These are phyloP conservation scores for Leucoraja ocellata DNA, from an alignment of 2,797 vertebrate species.

Conservation along the genomic window DNA sequence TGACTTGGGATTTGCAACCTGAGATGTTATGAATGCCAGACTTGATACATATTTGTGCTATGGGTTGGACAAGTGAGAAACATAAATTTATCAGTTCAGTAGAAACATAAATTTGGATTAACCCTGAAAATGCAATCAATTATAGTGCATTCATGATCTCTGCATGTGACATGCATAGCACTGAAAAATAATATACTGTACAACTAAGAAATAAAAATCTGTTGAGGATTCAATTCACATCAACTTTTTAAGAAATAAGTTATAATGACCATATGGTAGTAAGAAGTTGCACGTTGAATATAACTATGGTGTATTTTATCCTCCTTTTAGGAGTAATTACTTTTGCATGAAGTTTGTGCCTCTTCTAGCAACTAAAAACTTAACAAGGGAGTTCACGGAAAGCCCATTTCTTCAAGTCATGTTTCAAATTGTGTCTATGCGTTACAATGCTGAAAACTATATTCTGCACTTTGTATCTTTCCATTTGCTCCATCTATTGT, in stretches of 20 bases:
- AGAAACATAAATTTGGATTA: slow-evolving; percentile 35
- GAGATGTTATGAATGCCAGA: slow-evolving; percentile 38
- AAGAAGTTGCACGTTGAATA: background rate
- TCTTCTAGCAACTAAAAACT: background rate
- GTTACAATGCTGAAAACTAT: too few relatives aligned
- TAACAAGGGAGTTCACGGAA: background rate
- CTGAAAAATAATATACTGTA: background rate
- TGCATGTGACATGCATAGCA: background rate
- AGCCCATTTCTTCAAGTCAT: background rate
- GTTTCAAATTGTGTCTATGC: background rate
- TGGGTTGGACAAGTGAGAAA: slow-evolving; percentile 32
- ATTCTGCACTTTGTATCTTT: too few relatives aligned
- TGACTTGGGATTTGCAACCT: slow-evolving; percentile 37
- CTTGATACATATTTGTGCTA: slow-evolving; percentile 36
- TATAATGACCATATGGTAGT: background rate
- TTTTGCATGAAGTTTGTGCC: background rate
- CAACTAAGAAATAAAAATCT: background rate
- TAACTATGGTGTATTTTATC: background rate
- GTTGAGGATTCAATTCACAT: background rate
- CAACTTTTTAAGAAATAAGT: background rate
- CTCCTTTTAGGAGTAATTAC: background rate
- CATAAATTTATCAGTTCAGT: slow-evolving; percentile 30
- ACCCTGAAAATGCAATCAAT: slow-evolving; percentile 22
- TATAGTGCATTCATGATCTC: slow-evolving; percentile 5
- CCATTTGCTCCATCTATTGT: too few relatives aligned